These are phyloP conservation scores for Campoletis raptor DNA, from an alignment of 2,888 invertebrate genomes.

Conservation along the genomic window DNA sequence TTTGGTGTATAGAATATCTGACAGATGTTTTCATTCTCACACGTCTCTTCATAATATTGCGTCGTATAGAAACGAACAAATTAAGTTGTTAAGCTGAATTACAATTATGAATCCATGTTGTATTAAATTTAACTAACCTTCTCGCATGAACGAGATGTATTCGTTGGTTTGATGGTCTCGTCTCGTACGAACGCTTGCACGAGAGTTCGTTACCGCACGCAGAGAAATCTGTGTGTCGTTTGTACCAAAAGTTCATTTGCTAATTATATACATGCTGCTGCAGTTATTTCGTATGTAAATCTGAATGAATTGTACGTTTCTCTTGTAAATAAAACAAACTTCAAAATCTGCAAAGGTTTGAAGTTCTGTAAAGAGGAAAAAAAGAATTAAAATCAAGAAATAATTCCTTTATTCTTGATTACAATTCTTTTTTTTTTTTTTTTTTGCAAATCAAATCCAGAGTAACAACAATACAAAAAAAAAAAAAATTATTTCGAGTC, in stretches of 20 bases:
- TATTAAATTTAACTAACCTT: constrained; percentile 38
- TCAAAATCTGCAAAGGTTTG: background rate
- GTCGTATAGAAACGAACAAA: background rate
- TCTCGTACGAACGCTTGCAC: constrained; percentile 26
- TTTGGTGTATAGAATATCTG: background rate
- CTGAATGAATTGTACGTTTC: background rate
- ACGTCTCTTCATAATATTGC: background rate
- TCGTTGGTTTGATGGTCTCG: constrained; percentile 39
- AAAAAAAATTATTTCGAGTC: background rate
- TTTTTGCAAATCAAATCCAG: background rate
- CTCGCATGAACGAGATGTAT: constrained; percentile 9
- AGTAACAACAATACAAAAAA: background rate
- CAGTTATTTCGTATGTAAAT: constrained; percentile 14
- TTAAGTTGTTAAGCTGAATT: background rate
- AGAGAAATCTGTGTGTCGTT: constrained; percentile 15
- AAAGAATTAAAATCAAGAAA: background rate
- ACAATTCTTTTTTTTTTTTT: background rate
- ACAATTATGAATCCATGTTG: constrained; percentile 40
- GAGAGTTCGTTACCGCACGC: constrained; percentile 37
- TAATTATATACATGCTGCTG: constrained; percentile 27
- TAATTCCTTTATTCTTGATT: background rate
- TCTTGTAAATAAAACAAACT: background rate
- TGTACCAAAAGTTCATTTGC: constrained; percentile 18
- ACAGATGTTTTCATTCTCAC: background rate
- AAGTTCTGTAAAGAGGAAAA: background rate